A percentile compares a stretch with the other conserved stretches of the same genome.
These are phyloP conservation scores for Plutella xylostella DNA, from an alignment of 2,888 invertebrate genomes.

Conservation along the genomic window DNA sequence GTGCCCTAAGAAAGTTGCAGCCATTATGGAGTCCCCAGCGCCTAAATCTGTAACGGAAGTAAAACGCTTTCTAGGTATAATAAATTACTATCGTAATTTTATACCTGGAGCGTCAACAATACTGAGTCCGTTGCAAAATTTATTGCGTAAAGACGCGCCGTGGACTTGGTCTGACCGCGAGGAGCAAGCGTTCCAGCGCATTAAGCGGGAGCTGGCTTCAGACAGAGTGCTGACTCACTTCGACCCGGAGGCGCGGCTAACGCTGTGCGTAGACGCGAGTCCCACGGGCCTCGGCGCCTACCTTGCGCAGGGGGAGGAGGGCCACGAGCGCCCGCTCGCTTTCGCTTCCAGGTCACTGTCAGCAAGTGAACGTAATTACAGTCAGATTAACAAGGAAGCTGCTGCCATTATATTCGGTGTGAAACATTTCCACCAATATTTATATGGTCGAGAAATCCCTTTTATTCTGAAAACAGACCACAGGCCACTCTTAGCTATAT, in stretches of 20 bases:
- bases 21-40: conserved; percentile 7
- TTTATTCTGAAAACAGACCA: conserved; percentile 22
- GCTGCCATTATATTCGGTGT: conserved; percentile 22
- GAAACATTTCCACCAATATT: conserved; percentile 19
- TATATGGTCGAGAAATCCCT: conserved; percentile 18
- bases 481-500: conserved; percentile 22
- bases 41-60: conserved; percentile 12
- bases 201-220: conserved; percentile 2
- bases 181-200: not conserved
- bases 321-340: conserved; percentile 8
- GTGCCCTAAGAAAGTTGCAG: conserved; percentile 10
- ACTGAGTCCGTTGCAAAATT: conserved; percentile 12
- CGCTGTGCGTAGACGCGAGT: conserved; percentile 3
- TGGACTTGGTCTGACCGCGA: conserved; percentile 12
- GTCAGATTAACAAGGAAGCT: conserved; percentile 23
- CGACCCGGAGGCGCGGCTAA: not conserved
- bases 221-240: conserved; percentile 3
- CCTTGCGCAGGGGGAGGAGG: not conserved
- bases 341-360: conserved; percentile 17
- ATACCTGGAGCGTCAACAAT: conserved; percentile 13
- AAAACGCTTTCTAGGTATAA: conserved; percentile 14
- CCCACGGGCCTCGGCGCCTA: not conserved
- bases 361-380: conserved; percentile 18
- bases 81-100: conserved; percentile 16
- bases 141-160: conserved; percentile 6